Evolutionary conservation across 2,113 vertebrate species (phyloP).

Genomic region (Dermatemys mawii): DNA sequence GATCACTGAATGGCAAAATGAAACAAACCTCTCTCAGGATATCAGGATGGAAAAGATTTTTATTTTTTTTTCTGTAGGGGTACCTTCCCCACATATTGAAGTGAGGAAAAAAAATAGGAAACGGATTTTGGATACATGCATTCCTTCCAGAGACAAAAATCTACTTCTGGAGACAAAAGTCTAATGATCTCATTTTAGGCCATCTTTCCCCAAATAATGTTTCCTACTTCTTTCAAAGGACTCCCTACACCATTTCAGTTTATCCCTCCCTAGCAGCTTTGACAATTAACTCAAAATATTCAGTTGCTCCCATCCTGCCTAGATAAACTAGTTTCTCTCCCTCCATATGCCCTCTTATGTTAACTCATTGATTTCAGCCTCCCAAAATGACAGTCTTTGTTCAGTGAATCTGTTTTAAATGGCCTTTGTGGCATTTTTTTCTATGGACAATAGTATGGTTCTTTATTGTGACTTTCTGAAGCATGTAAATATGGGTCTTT

Average conservation of each 20-base stretch:
- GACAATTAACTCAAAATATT: background rate
- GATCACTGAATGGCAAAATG: background rate
- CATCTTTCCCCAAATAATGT: background rate
- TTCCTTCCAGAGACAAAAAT: background rate
- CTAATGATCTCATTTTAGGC: background rate
- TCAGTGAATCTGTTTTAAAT: conserved; percentile 15
- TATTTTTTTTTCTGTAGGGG: rapidly evolving
- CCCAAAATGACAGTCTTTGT: conserved; percentile 1
- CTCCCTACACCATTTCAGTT: background rate
- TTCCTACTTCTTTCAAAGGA: background rate
- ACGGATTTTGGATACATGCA: background rate
- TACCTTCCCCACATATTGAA: background rate
- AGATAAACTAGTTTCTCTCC: background rate
- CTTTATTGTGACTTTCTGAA: conserved; percentile 33
- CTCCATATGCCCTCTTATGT: background rate
- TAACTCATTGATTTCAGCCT: background rate
- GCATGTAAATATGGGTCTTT: conserved; percentile 35
- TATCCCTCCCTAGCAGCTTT: background rate
- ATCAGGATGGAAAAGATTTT: background rate
- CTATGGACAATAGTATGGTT: conserved; percentile 22
- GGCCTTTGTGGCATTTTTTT: background rate
- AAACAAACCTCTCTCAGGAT: background rate
- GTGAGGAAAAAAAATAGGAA: background rate
- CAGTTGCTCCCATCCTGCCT: background rate
- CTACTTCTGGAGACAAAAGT: background rate